Conservation (phyloP, 2,888 invertebrate species). For the Pachliopta kotzebuea region DNA sequence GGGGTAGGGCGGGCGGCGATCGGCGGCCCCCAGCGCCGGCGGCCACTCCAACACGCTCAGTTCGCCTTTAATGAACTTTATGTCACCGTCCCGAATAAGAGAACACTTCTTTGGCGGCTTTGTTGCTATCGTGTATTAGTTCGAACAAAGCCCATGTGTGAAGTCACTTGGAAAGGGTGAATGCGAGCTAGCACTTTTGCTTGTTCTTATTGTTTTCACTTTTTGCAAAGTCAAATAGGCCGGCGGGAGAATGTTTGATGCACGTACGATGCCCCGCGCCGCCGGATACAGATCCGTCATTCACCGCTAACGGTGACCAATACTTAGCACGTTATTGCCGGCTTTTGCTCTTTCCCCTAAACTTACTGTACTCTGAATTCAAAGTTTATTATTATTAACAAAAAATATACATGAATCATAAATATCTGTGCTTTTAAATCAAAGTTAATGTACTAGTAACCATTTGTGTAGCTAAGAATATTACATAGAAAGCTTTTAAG, state of each 20-base stretch:
- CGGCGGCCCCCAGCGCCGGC: constrained; percentile 55
- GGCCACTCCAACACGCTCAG: constrained; percentile 74
- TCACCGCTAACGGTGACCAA: not conserved
- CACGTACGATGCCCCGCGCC: constrained; percentile 17
- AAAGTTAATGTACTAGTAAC: too few relatives aligned
- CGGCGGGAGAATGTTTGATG: constrained; percentile 41
- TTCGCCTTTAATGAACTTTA: constrained; percentile 78
- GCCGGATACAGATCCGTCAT: not conserved
- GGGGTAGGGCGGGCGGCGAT: constrained; percentile 43
- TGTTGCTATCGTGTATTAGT: constrained; percentile 70
- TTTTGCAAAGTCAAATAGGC: constrained; percentile 58
- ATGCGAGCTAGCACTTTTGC: constrained; percentile 57
- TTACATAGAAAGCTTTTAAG: too few relatives aligned
- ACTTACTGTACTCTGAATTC: too few relatives aligned
- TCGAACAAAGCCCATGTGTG: constrained; percentile 68
- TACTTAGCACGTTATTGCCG: not conserved
- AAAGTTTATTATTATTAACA: too few relatives aligned
- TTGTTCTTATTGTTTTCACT: constrained; percentile 64
- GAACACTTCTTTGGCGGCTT: constrained; percentile 71
- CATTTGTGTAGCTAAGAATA: too few relatives aligned
- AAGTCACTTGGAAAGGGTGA: constrained; percentile 67
- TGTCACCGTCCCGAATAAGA: constrained; percentile 74
- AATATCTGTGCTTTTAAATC: too few relatives aligned
- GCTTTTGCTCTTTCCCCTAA: not conserved
- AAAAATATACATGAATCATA: too few relatives aligned